phyloP scores from a whole-genome alignment of 1,140 invertebrate genomes.

The Platorchestia sp. region DNA sequence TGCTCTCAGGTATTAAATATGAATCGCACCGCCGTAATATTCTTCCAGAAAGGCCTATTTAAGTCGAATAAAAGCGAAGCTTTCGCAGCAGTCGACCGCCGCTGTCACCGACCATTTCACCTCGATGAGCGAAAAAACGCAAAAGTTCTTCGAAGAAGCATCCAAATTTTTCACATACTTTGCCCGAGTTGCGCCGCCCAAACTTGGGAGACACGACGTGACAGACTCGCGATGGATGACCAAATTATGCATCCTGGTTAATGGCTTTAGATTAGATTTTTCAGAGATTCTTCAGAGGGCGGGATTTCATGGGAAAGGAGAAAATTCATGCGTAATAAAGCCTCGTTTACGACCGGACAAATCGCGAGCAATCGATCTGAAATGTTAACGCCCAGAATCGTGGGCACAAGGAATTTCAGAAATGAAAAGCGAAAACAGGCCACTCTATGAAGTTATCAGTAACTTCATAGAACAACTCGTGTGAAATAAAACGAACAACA shows the following conservation, averaged over 20 bases:
- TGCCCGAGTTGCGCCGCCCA: background rate
- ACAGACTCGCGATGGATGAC: conserved; percentile 18
- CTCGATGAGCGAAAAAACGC: background rate
- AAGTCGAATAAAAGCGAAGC: too few species aligned
- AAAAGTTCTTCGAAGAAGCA: background rate
- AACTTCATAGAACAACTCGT: too few species aligned
- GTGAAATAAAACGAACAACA: too few species aligned
- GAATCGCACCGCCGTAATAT: too few species aligned
- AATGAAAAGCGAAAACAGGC: too few species aligned
- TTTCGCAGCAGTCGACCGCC: background rate
- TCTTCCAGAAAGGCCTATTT: too few species aligned
- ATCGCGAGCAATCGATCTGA: background rate
- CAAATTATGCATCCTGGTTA: conserved; percentile 34
- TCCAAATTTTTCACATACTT: background rate
- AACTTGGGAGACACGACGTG: conserved; percentile 13
- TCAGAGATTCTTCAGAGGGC: background rate
- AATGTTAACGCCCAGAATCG: background rate
- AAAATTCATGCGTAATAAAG: conserved; percentile 7
- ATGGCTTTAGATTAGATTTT: conserved; percentile 37
- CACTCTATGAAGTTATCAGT: too few species aligned
- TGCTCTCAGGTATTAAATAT: too few species aligned
- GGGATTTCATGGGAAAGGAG: background rate
- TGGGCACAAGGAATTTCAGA: too few species aligned
- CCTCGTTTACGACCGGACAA: background rate
- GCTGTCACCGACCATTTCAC: background rate